A percentile compares a stretch with the other conserved stretches of the same genome.
phyloP scores from a whole-genome alignment of 1,140 invertebrate species.

The Drosophila kanapiae region DNA sequence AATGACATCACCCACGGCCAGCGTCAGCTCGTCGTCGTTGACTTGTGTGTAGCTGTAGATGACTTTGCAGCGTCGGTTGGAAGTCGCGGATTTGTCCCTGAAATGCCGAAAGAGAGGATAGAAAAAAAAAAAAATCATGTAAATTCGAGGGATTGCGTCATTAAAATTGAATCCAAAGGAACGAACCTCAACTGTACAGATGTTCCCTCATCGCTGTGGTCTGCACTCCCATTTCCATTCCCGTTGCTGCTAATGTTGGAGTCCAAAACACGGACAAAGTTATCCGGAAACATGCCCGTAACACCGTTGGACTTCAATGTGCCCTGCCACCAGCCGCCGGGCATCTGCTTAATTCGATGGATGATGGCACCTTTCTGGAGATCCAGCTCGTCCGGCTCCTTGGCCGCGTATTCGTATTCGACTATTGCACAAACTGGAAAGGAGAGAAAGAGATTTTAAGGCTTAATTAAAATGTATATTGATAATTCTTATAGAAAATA shows the following conservation, averaged over 20 bases:
- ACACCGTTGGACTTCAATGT: conserved; percentile 91
- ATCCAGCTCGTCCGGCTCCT: conserved; percentile 93
- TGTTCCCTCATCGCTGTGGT: conserved; percentile 64
- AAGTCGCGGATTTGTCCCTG: conserved; percentile 86
- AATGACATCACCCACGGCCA: conserved; percentile 94
- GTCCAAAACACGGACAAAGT: conserved; percentile 93
- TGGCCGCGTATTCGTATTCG: conserved; percentile 92
- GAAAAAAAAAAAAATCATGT: conserved; percentile 9
- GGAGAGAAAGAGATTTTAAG: conserved; percentile 41
- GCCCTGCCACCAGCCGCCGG: conserved; percentile 99
- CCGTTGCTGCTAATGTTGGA: conserved; percentile 52
- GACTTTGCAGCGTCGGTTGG: conserved; percentile 91
- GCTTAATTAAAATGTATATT: neutral
- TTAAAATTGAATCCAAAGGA: conserved; percentile 9
- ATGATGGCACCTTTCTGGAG: conserved; percentile 96
- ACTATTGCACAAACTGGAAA: conserved; percentile 91
- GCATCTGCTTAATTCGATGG: conserved; percentile 92
- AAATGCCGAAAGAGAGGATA: conserved; percentile 33
- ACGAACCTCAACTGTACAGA: conserved; percentile 79
- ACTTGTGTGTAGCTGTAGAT: conserved; percentile 96
- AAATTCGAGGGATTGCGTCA: conserved; percentile 52
- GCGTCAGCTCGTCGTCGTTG: conserved; percentile 95
- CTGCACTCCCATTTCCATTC: conserved; percentile 66
- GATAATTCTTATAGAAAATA: neutral
- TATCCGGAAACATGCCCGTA: conserved; percentile 98